Percentiles rank a stretch among this genome's conserved stretches.
Evolutionary conservation across 2,113 vertebrate species (phyloP).

Genomic region (Eretmochelys imbricata): DNA sequence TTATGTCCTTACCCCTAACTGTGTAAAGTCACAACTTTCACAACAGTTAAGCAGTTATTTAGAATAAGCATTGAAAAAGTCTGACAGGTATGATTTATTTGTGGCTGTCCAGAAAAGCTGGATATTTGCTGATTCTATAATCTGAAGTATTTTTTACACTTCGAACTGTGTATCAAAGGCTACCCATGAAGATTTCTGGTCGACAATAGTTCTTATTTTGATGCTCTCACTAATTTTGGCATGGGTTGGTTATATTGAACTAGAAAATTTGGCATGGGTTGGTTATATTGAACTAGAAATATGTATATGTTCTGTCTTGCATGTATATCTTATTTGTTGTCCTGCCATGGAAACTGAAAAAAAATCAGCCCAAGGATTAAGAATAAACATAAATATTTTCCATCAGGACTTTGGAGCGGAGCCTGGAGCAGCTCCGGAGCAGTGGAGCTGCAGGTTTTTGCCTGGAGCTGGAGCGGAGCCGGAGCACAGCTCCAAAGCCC

Average conservation of each 20-base stretch:
- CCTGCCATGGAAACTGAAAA: background rate
- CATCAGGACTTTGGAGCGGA: background rate
- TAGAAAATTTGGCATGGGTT: background rate
- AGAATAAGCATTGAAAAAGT: background rate
- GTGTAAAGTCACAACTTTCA: background rate
- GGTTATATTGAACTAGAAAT: background rate
- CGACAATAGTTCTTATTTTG: background rate
- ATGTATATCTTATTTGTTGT: accelerated
- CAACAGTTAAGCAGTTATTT: background rate
- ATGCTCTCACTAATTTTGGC: background rate
- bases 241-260: background rate
- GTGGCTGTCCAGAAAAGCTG: background rate
- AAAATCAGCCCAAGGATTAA: background rate
- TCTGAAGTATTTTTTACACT: background rate
- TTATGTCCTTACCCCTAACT: too few relatives aligned
- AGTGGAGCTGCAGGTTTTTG: too few relatives aligned
- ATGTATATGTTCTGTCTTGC: background rate
- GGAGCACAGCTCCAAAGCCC: too few relatives aligned
- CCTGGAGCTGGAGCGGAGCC: too few relatives aligned
- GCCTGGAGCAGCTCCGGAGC: too few relatives aligned
- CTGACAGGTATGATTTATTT: background rate
- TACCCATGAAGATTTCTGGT: background rate
- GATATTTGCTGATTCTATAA: background rate
- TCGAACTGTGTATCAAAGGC: background rate
- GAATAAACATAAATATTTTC: accelerated